These are phyloP conservation scores for Castor canadensis DNA, from an alignment of 2,113 vertebrate genomes.

Conservation along the genomic window DNA sequence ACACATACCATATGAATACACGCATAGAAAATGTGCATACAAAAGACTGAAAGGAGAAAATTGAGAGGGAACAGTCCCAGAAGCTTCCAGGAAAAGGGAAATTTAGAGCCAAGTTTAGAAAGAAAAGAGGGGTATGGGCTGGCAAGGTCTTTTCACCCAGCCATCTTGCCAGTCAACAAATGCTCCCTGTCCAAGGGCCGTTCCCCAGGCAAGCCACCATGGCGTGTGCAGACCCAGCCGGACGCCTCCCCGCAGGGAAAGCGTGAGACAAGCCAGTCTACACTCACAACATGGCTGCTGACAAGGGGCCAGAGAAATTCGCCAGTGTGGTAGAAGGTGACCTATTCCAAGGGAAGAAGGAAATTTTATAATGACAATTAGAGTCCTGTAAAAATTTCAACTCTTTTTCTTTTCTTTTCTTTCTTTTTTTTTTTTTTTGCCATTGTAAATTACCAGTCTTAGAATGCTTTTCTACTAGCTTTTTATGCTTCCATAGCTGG, in stretches of 20 bases:
- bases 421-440: background rate
- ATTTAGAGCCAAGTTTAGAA: slow-evolving; percentile 45
- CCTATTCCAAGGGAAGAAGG: slow-evolving; percentile 56
- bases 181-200: slow-evolving; percentile 72
- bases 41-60: slow-evolving; percentile 18
- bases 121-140: slow-evolving; percentile 53
- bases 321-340: slow-evolving; percentile 65
- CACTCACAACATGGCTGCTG: slow-evolving; percentile 73
- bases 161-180: slow-evolving; percentile 80
- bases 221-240: slow-evolving; percentile 74
- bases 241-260: slow-evolving; percentile 54
- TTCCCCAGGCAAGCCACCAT: slow-evolving; percentile 65
- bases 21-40: background rate
- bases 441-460: slow-evolving; percentile 16
- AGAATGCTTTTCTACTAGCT: background rate
- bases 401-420: background rate
- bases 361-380: slow-evolving; percentile 42
- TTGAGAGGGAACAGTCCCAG: background rate
- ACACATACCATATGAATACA: background rate
- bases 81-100: slow-evolving; percentile 59
- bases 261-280: slow-evolving; percentile 62
- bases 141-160: slow-evolving; percentile 72
- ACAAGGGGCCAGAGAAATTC: slow-evolving; percentile 68
- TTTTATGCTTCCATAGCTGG: background rate
- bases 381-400: slow-evolving; percentile 48